Conservation (phyloP, 2,797 vertebrate species). For the Ispidina lecontei region DNA sequence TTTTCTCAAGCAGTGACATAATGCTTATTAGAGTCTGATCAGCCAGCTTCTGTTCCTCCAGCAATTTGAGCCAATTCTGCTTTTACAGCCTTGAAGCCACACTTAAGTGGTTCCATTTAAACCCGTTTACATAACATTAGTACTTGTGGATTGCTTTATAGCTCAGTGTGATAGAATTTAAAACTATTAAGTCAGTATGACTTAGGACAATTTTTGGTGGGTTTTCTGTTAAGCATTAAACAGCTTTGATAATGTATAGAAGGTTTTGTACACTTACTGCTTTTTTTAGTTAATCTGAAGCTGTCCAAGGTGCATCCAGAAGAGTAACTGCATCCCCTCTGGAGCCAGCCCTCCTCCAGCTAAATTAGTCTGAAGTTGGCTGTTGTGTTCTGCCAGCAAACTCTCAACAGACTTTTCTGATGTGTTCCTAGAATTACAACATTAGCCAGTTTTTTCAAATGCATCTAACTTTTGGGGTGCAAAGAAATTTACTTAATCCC, state of each 20-base stretch:
- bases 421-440: background rate
- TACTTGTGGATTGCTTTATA: background rate
- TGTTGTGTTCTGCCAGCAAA: background rate
- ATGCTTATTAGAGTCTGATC: background rate
- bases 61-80: slow-evolving; percentile 20
- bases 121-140: background rate
- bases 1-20: background rate
- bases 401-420: background rate
- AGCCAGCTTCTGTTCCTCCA: slow-evolving; percentile 18
- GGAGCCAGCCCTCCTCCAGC: background rate
- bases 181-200: background rate
- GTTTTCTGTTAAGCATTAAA: background rate
- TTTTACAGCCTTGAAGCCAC: slow-evolving; percentile 1
- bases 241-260: background rate
- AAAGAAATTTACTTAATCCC: background rate
- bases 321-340: background rate
- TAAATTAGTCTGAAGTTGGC: background rate
- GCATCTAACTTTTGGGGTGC: background rate
- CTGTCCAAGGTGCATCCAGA: background rate
- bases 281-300: background rate
- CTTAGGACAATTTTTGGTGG: background rate
- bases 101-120: background rate
- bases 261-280: background rate
- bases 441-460: slow-evolving; percentile 8
- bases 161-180: background rate